Conservation (phyloP, 2,797 vertebrate species). For the Thunnus albacares region DNA sequence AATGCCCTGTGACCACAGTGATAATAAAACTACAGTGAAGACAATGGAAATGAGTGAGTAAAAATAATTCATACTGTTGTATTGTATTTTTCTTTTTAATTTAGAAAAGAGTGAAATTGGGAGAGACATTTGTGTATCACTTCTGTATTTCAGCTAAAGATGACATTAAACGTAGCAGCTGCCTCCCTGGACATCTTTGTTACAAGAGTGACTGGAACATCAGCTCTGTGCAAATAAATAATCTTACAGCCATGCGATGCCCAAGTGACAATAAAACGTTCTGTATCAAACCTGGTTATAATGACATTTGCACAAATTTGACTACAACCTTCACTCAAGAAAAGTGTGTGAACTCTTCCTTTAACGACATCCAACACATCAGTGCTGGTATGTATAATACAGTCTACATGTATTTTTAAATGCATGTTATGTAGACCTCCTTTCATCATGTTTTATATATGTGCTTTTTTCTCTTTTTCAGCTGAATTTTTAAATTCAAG, state of each 20-base stretch:
- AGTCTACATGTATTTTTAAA: too few species aligned
- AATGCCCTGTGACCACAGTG: too few species aligned
- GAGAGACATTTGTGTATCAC: too few species aligned
- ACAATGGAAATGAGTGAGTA: too few species aligned
- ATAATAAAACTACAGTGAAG: too few species aligned
- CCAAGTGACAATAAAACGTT: fast-evolving
- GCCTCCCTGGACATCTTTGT: conserved; percentile 11
- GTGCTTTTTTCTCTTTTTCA: neutral
- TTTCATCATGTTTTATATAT: neutral
- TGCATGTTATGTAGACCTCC: neutral
- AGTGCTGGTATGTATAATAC: conserved; percentile 36
- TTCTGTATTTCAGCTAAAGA: too few species aligned
- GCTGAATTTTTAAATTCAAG: conserved; percentile 23
- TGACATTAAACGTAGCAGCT: fast-evolving
- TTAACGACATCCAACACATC: fast-evolving
- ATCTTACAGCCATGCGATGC: fast-evolving
- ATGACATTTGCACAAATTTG: conserved; percentile 41
- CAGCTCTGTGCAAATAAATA: neutral
- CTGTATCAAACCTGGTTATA: conserved; percentile 13
- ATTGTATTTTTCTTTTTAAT: too few species aligned
- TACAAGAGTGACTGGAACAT: conserved; percentile 47
- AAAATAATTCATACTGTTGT: too few species aligned
- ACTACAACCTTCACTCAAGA: neutral
- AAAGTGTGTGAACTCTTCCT: fast-evolving
- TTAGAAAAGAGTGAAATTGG: too few species aligned